Conservation (phyloP, 1,140 invertebrate genomes). For the Pseudomyrmex pallidus region DNA sequence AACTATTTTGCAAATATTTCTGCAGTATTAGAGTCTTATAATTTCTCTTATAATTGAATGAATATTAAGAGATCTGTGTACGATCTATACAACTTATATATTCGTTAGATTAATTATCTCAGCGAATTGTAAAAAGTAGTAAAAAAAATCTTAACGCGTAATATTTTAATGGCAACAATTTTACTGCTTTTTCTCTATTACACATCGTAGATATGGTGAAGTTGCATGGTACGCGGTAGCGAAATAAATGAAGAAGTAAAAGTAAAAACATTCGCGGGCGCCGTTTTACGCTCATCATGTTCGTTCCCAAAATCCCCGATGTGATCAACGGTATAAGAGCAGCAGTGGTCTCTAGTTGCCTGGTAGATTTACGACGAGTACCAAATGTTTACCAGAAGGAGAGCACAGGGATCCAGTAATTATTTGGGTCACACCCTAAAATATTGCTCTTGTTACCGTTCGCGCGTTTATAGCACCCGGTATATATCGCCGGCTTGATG, state of each 20-base stretch:
- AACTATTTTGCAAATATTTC: no score
- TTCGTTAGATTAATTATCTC: slow-evolving; percentile 27
- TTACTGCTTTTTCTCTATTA: background rate
- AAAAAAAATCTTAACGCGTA: background rate
- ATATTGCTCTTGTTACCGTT: slow-evolving; percentile 72
- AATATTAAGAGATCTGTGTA: no score
- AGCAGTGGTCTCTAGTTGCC: slow-evolving; percentile 40
- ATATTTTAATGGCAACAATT: background rate
- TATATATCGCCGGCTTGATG: slow-evolving; percentile 65
- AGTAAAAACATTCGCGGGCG: slow-evolving; percentile 21
- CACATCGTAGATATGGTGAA: background rate
- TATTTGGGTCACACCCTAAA: slow-evolving; percentile 75
- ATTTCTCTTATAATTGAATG: no score
- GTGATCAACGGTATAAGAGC: slow-evolving; percentile 31
- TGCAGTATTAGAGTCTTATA: no score
- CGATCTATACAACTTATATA: background rate
- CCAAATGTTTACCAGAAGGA: slow-evolving; percentile 64
- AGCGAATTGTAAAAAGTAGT: slow-evolving; percentile 30
- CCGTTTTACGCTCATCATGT: slow-evolving; percentile 13
- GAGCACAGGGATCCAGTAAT: slow-evolving; percentile 67
- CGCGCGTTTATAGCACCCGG: slow-evolving; percentile 69
- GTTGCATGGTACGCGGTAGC: background rate
- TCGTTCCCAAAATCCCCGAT: slow-evolving; percentile 25
- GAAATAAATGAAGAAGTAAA: slow-evolving; percentile 36
- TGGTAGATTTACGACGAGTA: slow-evolving; percentile 55